Conservation (phyloP, 1,140 invertebrate species). For the Odontomachus brunneus region DNA sequence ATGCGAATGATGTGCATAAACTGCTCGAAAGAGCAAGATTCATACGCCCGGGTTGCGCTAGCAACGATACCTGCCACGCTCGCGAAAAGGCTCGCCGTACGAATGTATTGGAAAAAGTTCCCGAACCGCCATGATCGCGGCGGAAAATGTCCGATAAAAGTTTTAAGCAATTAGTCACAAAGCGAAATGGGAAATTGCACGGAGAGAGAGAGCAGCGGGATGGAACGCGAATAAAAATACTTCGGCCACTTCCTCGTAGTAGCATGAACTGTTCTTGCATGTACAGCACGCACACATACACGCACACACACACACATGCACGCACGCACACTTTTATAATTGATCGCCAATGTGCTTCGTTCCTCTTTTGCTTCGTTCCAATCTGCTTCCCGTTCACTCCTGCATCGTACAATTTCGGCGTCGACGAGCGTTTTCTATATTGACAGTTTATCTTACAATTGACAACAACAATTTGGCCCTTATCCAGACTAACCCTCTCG, state of each 20-base stretch:
- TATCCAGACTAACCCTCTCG: constrained; percentile 36
- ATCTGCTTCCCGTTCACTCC: not conserved
- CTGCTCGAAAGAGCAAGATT: constrained; percentile 7
- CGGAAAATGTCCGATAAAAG: constrained; percentile 52
- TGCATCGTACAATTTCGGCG: not conserved
- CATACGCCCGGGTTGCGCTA: not conserved
- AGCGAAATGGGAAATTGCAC: constrained; percentile 37
- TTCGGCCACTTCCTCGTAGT: constrained; percentile 11
- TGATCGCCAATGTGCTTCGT: not conserved
- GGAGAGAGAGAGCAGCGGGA: not conserved
- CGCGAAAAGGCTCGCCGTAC: constrained; percentile 20
- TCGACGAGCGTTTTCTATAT: not conserved
- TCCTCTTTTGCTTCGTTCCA: too few species aligned
- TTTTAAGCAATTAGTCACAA: constrained; percentile 57
- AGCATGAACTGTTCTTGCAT: constrained; percentile 9
- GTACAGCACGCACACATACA: not conserved
- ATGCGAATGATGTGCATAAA: not conserved
- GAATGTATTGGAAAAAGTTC: constrained; percentile 47
- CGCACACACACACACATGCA: not conserved
- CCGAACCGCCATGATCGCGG: constrained; percentile 20
- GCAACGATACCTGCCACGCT: constrained; percentile 13
- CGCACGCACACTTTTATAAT: constrained; percentile 4
- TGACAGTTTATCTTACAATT: constrained; percentile 68
- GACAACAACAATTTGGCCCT: constrained; percentile 68
- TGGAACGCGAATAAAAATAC: constrained; percentile 51